Base-by-base conservation (phyloP, 1,140 invertebrate species). In the Drosophila kanapiae region DNA sequence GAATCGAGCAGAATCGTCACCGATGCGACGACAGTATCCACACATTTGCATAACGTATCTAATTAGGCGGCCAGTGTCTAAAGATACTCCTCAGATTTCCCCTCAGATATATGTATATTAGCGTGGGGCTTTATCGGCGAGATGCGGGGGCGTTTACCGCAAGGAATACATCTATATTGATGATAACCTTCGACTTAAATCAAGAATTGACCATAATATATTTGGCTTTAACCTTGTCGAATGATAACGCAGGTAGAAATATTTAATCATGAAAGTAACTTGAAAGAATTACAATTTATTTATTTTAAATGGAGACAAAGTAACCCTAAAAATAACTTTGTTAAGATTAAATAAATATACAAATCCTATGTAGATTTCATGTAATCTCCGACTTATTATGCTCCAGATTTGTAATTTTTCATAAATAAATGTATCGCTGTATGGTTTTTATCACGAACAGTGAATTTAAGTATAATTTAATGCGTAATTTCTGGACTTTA, bases 21-120 rank as follows among this genome's bases (percentile, higher is more conserved):
- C 43, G 54, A 71, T 42, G 45, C 59, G 49, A 74, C 75, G 35
- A 67, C 63, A 61, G 53, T 48, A 75, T 75, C 59, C 42, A 16
- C 43, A 35, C 47, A 87, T 87, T 87, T 87, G 77, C 84, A 88
- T 87, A 88, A 49, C 72, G 84, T 87, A 87, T 87, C 80, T 88
- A 67, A 90, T 87, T 87, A 82, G 51, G 38, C 65, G 56, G 51
- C 23, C 80, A 63, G 40, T 62, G 74, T 54, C 40, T 23, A 68
- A 67, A 68, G 38, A 62, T 78, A 51, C 49, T 72, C 45, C 33
- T 29, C 40, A 38, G 54, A 37, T 38, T 38, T 48, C 5, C 18
- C 33, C 40, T 14, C 16, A 33, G 27, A 68, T 49, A 65, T 63
- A 23, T 58, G 14, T 60, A 27, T 27, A 23, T 3, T 7, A 14